Evolutionary conservation across 2,888 invertebrate species (phyloP).

Genomic region (Amblyjoppa fuscipennis): DNA sequence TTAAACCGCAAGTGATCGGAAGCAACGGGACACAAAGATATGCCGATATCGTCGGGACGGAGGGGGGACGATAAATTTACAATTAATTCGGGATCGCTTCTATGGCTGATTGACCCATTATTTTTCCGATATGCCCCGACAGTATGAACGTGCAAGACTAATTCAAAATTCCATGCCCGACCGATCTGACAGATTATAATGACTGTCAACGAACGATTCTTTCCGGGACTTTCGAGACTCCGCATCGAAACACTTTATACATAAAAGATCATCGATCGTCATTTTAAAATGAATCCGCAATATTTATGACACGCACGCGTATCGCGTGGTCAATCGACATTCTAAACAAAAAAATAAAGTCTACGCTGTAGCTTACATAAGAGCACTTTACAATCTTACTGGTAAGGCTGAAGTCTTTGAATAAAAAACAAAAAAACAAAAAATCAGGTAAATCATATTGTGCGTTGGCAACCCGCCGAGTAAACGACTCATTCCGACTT

Average conservation of each 20-base stretch:
- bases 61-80: background rate
- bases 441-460: background rate
- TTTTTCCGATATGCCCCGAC: no score
- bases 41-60: no score
- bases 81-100: background rate
- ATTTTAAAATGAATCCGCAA: background rate
- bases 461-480: background rate
- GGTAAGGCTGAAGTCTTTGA: background rate
- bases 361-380: background rate
- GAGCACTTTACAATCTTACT: background rate
- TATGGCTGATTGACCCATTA: background rate
- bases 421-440: background rate
- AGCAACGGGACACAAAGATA: no score
- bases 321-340: background rate
- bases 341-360: background rate
- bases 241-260: background rate
- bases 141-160: background rate
- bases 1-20: no score
- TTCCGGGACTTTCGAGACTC: slow-evolving; percentile 6
- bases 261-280: slow-evolving; percentile 6
- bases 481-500: background rate
- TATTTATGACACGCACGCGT: background rate
- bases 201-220: background rate
- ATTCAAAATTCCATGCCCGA: background rate
- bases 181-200: background rate